Conservation (phyloP, 2,888 invertebrate species). For the Sarcophaga caerulescens region DNA sequence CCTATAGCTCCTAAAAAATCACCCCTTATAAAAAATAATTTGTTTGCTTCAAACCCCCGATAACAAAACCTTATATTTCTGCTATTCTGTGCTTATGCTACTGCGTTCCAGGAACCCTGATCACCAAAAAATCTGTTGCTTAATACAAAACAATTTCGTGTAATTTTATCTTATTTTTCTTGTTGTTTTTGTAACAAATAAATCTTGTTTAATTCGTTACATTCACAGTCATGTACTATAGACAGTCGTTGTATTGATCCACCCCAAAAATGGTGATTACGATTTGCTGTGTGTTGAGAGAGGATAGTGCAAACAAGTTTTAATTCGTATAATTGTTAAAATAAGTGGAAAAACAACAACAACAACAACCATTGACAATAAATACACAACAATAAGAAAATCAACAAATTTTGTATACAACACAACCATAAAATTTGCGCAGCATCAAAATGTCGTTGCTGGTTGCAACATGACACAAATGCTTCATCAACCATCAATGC, state of each 20-base stretch:
- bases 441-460: conserved; percentile 59
- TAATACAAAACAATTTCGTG: too few relatives aligned
- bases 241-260: conserved; percentile 6
- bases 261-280: conserved; percentile 46
- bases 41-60: too few relatives aligned
- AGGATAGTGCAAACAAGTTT: conserved; percentile 12
- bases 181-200: conserved; percentile 16
- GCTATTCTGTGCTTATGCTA: too few relatives aligned
- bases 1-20: too few relatives aligned
- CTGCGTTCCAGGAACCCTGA: too few relatives aligned
- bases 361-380: neutral
- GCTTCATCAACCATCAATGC: conserved; percentile 63
- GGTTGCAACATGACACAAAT: conserved; percentile 63
- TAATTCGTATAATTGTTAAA: conserved; percentile 24
- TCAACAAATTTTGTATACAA: conserved; percentile 13
- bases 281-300: neutral
- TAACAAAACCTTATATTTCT: too few relatives aligned
- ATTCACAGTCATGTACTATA: neutral
- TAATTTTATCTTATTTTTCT: neutral
- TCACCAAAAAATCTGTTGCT: too few relatives aligned
- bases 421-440: conserved; percentile 39
- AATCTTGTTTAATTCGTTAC: conserved; percentile 3
- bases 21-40: too few relatives aligned
- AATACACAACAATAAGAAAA: neutral
- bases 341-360: neutral